These are phyloP conservation scores for Junonia oenone DNA, from an alignment of 2,888 invertebrate genomes.

Conservation along the genomic window DNA sequence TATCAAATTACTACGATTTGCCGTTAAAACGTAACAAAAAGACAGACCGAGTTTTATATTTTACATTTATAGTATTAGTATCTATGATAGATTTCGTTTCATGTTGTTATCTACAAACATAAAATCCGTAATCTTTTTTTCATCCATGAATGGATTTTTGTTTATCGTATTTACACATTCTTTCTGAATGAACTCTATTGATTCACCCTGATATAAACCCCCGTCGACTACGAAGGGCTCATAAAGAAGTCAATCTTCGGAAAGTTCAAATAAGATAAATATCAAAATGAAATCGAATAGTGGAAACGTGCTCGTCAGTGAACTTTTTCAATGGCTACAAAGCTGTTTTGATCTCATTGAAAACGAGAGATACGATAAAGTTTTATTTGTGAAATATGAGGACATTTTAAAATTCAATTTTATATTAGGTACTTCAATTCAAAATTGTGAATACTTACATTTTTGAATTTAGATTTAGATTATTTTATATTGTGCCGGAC, in stretches of 20 bases:
- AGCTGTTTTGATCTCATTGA: not conserved
- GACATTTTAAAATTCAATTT: no score
- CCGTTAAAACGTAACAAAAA: no score
- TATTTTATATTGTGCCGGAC: no score
- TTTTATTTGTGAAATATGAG: not conserved
- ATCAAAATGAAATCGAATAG: constrained; percentile 1
- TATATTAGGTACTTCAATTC: no score
- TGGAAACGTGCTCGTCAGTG: constrained; percentile 1
- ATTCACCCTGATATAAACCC: not conserved
- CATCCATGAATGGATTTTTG: not conserved
- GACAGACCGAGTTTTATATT: no score
- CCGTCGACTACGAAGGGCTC: not conserved
- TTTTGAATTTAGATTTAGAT: no score
- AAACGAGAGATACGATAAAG: not conserved
- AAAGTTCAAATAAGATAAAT: constrained; percentile 1
- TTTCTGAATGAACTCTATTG: not conserved
- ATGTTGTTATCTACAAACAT: no score
- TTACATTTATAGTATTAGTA: no score
- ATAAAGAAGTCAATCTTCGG: not conserved
- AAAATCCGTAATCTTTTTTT: not conserved
- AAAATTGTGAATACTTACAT: no score
- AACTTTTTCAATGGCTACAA: constrained; percentile 4
- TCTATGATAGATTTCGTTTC: no score
- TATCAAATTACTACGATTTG: no score
- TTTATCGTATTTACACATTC: not conserved